phyloP scores from a whole-genome alignment of 1,140 invertebrate genomes.

The Dreissena polymorpha region DNA sequence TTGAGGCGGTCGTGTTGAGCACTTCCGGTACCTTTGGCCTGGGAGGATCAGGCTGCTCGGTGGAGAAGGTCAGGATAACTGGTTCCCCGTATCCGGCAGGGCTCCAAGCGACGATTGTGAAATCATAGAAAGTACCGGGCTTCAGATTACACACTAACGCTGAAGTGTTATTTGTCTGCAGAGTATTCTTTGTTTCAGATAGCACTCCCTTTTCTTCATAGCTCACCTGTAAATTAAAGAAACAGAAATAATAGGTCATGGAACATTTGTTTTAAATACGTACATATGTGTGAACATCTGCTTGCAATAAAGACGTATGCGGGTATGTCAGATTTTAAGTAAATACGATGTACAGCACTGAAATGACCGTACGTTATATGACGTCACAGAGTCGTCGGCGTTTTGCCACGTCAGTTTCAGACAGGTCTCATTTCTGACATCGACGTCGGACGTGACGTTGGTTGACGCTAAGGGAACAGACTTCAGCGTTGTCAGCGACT shows the following conservation, averaged over 20 bases:
- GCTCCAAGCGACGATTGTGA: conserved; percentile 41
- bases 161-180: conserved; percentile 20
- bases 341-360: too few relatives aligned
- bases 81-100: conserved; percentile 25
- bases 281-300: neutral
- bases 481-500: conserved; percentile 53
- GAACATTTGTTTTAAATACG: neutral
- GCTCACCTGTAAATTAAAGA: conserved; percentile 19
- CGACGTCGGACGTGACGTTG: conserved; percentile 44
- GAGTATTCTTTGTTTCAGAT: neutral
- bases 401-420: conserved; percentile 66
- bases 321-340: neutral
- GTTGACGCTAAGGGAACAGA: conserved; percentile 59
- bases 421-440: conserved; percentile 64
- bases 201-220: conserved; percentile 5
- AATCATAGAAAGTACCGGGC: conserved; percentile 37
- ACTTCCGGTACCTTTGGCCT: conserved; percentile 58
- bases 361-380: neutral
- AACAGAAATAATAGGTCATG: conserved; percentile 1
- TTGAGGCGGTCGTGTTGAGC: conserved; percentile 59
- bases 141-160: conserved; percentile 39
- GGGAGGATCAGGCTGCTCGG: conserved; percentile 56
- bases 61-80: neutral
- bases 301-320: neutral
- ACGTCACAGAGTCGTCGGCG: conserved; percentile 39